Percentiles rank a stretch among this genome's conserved stretches.
Evolutionary conservation across 1,140 invertebrate species (phyloP).

Genomic region (Dryas iulia): DNA sequence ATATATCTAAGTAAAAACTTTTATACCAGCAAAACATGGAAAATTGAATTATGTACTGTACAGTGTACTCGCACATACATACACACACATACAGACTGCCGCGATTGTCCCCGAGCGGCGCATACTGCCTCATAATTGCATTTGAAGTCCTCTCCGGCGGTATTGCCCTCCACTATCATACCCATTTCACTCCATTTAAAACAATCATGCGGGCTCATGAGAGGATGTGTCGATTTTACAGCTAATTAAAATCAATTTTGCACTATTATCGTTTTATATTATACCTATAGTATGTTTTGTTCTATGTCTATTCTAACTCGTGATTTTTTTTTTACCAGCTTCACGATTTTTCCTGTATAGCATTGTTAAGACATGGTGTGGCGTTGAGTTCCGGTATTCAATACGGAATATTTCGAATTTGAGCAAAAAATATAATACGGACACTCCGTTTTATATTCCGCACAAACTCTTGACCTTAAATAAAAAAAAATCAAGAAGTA

Average conservation of each 20-base stretch:
- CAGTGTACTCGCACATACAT: too few species aligned
- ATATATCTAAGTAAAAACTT: neutral
- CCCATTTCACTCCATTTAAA: conserved; percentile 13
- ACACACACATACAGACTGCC: conserved; percentile 11
- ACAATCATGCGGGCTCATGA: conserved; percentile 11
- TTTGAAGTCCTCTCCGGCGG: conserved; percentile 44
- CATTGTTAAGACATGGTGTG: too few species aligned
- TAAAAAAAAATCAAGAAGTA: too few species aligned
- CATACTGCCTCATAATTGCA: conserved; percentile 65
- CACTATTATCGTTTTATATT: neutral
- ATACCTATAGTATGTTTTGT: neutral
- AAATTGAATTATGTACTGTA: conserved; percentile 7
- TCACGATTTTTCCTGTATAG: too few species aligned
- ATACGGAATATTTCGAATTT: too few species aligned
- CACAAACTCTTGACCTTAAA: too few species aligned
- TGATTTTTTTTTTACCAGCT: too few species aligned
- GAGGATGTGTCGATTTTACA: neutral
- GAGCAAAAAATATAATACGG: too few species aligned
- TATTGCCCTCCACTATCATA: conserved; percentile 36
- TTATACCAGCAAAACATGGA: neutral
- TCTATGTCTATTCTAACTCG: too few species aligned
- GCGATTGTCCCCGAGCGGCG: conserved; percentile 45
- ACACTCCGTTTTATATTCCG: too few species aligned
- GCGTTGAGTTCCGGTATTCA: too few species aligned
- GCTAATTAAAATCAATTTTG: neutral